phyloP scores from a whole-genome alignment of 2,113 vertebrate genomes.

The Limanda limanda region DNA sequence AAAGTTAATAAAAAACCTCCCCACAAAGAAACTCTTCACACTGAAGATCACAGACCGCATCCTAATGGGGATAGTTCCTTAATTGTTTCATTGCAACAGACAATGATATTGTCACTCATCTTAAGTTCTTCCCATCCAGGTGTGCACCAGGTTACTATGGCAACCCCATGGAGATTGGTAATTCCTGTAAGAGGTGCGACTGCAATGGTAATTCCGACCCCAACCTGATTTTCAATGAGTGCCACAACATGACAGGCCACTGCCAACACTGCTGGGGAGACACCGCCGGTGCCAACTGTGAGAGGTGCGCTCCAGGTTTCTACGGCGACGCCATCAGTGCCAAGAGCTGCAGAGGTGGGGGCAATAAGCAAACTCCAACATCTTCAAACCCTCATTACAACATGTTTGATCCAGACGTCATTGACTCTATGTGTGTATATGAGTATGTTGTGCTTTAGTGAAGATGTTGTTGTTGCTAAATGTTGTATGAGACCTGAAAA shows the following conservation, averaged over 20 bases:
- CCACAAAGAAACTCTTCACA: background rate
- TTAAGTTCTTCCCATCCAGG: slow-evolving; percentile 70
- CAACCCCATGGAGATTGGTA: slow-evolving; percentile 89
- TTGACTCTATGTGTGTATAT: too few species aligned
- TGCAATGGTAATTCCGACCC: slow-evolving; percentile 97
- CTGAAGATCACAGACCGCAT: background rate
- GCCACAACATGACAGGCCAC: slow-evolving; percentile 92
- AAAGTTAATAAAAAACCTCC: background rate
- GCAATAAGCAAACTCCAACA: background rate
- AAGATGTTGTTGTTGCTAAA: too few species aligned
- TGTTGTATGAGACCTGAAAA: too few species aligned
- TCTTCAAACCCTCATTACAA: background rate
- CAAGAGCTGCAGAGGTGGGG: slow-evolving; percentile 92
- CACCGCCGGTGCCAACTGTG: slow-evolving; percentile 90
- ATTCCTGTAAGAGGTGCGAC: slow-evolving; percentile 92
- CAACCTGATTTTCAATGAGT: slow-evolving; percentile 95
- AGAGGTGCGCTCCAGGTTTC: slow-evolving; percentile 90
- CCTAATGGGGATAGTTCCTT: background rate
- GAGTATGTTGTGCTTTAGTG: too few species aligned
- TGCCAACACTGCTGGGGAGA: slow-evolving; percentile 92
- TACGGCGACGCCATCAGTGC: slow-evolving; percentile 90
- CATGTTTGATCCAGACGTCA: background rate
- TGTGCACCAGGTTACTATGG: slow-evolving; percentile 97
- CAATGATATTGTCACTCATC: background rate
- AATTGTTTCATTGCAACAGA: background rate